Percentiles rank a stretch among this genome's conserved stretches.
Evolutionary conservation across 2,113 vertebrate species (phyloP).

Genomic region (Anthoscopus minutus): DNA sequence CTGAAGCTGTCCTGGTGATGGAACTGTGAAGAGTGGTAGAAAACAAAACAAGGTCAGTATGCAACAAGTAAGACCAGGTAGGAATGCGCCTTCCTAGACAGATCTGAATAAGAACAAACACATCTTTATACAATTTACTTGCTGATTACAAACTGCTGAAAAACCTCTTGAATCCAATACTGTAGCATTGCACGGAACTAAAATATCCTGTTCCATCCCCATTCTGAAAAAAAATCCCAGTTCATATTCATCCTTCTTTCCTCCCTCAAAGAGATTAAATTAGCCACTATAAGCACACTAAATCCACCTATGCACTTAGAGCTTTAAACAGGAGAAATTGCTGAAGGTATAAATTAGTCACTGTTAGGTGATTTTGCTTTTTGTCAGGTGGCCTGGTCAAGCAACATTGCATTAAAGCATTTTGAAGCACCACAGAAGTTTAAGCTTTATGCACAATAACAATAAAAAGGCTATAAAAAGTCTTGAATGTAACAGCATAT

Average conservation of each 20-base stretch:
- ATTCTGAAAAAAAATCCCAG: neutral
- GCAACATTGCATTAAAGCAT: neutral
- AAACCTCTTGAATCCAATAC: neutral
- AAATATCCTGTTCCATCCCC: neutral
- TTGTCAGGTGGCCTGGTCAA: neutral
- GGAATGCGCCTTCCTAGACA: neutral
- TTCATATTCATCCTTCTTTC: neutral
- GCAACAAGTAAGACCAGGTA: neutral
- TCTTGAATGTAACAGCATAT: neutral
- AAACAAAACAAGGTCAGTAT: neutral
- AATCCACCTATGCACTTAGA: neutral
- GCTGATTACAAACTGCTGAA: neutral
- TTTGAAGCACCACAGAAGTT: neutral
- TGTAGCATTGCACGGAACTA: neutral
- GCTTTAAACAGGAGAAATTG: neutral
- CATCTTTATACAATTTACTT: neutral
- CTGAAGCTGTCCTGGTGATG: constrained; percentile 87
- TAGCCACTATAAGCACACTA: neutral
- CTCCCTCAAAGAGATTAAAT: neutral
- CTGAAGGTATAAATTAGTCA: neutral
- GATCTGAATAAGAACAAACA: neutral
- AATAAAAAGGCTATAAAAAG: neutral
- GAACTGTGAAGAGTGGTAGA: constrained; percentile 73
- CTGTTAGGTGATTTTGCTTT: neutral
- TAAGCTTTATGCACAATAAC: neutral